phyloP scores from a whole-genome alignment of 2,113 vertebrate species.

The Irena cyanogastra region DNA sequence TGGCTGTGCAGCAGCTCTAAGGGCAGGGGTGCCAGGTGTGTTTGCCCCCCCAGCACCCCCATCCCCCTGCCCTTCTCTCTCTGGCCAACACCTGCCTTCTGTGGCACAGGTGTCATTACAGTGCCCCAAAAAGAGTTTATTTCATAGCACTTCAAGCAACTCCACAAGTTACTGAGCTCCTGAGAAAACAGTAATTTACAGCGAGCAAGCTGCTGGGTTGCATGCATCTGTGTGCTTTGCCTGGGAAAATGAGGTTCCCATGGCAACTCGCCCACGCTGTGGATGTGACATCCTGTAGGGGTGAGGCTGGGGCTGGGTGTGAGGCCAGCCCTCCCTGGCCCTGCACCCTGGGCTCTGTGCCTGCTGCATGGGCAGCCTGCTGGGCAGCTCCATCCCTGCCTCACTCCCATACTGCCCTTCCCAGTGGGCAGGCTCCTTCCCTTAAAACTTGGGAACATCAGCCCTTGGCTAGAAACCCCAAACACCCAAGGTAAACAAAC shows the following conservation, averaged over 20 bases:
- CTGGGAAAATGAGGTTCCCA: constrained; percentile 58
- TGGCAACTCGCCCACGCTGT: constrained; percentile 48
- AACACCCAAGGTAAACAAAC: neutral
- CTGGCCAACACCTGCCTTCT: neutral
- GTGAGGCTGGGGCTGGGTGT: neutral
- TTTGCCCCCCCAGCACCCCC: neutral
- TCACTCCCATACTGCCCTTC: accelerated
- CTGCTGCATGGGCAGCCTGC: neutral
- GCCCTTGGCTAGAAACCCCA: neutral
- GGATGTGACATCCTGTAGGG: constrained; percentile 28
- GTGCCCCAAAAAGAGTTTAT: neutral
- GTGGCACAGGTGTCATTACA: neutral
- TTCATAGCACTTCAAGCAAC: constrained; percentile 37
- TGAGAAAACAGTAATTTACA: constrained; percentile 59
- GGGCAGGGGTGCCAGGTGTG: neutral
- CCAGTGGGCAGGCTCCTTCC: accelerated
- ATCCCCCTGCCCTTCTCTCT: neutral
- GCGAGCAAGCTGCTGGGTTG: constrained; percentile 53
- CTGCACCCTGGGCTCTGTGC: accelerated
- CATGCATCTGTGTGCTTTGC: constrained; percentile 48
- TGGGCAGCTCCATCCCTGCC: neutral
- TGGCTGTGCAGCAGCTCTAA: neutral
- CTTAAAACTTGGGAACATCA: neutral
- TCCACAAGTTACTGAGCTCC: constrained; percentile 48
- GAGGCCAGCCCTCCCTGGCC: neutral